Base-by-base conservation (phyloP, 2,113 vertebrate genomes). In the Coryphaenoides rupestris region DNA sequence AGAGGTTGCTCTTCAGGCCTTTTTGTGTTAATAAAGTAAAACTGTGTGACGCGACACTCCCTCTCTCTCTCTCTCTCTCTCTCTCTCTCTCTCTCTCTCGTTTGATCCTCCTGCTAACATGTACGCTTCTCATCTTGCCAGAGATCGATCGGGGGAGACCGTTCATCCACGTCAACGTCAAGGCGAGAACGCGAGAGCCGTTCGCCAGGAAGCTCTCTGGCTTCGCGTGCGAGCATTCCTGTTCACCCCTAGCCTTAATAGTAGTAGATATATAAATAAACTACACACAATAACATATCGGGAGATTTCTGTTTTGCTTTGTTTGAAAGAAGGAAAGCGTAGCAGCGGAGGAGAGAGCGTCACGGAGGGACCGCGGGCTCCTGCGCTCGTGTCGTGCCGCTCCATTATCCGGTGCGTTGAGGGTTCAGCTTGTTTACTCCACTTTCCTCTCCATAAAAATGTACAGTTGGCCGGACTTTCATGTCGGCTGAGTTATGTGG, bases 401-500 rank as follows among this genome's bases (percentile, higher is more conserved):
- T 60, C 58, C 56, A 66, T 63, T 76, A 69, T 76, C 70, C 73
- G 73, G 63, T 55, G 40, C 71, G 53, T 72, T 79, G 72, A 67
- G 65, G 58, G 65, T 78, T 68, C 49, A 60, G 58, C 55, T 52
- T 80, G 68, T 86, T 82, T 83, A 74, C 77, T 76, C 78, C 58
- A 67, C 46, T 49, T 64, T 69, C 69, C 70, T 73, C 70, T 80
- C 71, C 45, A 61, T 69, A 76, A 62, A 80, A 76, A 77, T 76
- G 60, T 84, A 86, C 63, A 68, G 75, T 63, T 40, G 21, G 55
- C 62, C 22, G 53, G 58, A 62, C 84, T 86, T 87, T 86, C 73
- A 86, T 87, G 83, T 84, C 73, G 70, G 55, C 69, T 85, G 87
- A 86, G 69, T 86, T 84, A 83, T 82, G 84, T 80, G 75, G 62